These are phyloP conservation scores for Rotaria socialis DNA, from an alignment of 2,888 invertebrate genomes.

Conservation along the genomic window DNA sequence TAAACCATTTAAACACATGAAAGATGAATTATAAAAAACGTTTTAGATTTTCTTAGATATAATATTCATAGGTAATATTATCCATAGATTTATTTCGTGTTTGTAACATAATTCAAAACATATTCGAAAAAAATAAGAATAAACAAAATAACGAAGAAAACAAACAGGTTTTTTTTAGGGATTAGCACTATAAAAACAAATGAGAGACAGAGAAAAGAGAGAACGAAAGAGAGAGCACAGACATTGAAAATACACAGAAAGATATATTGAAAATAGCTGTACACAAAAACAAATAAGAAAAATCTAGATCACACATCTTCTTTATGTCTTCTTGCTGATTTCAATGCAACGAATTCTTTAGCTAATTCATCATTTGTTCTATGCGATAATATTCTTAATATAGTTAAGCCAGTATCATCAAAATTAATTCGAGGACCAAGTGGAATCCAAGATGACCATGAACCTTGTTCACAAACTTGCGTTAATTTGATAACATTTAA, in stretches of 20 bases:
- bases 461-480: slow-evolving; percentile 87
- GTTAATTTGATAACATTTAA: slow-evolving; percentile 92
- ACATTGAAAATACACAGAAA: background rate
- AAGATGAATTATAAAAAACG: no score
- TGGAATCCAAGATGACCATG: slow-evolving; percentile 46
- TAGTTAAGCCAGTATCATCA: slow-evolving; percentile 84
- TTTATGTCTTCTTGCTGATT: slow-evolving; percentile 88
- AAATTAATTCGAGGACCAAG: slow-evolving; percentile 72
- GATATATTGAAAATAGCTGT: slow-evolving; percentile 7
- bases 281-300: background rate
- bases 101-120: slow-evolving; percentile 14
- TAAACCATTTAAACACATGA: no score
- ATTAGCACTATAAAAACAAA: slow-evolving; percentile 4
- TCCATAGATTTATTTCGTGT: slow-evolving; percentile 2
- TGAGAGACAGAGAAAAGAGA: background rate
- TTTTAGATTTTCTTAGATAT: no score
- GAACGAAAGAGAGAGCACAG: background rate
- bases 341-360: slow-evolving; percentile 95
- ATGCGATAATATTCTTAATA: slow-evolving; percentile 80
- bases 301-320: slow-evolving; percentile 50
- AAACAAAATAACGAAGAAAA: background rate
- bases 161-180: background rate
- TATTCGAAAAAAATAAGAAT: slow-evolving; percentile 17
- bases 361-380: slow-evolving; percentile 97
- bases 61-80: background rate